Evolutionary conservation across 2,113 vertebrate genomes (phyloP).

Genomic region (Sinocyclocheilus rhinocerous): DNA sequence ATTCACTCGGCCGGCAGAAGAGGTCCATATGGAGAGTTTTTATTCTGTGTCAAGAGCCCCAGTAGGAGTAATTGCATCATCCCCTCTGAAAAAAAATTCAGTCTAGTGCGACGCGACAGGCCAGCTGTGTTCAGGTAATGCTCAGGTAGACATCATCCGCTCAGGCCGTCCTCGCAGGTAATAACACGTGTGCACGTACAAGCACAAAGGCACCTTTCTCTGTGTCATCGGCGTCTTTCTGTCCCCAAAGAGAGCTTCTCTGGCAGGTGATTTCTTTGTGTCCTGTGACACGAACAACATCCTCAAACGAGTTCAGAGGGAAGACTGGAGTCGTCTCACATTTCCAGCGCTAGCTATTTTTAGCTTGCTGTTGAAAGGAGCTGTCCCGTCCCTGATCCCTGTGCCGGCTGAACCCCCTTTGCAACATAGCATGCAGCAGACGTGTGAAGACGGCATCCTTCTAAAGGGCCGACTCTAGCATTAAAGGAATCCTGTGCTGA

Average conservation of each 20-base stretch:
- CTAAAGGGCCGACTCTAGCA: not conserved
- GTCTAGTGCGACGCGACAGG: constrained; percentile 45
- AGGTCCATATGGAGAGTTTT: constrained; percentile 45
- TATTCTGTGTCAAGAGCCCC: constrained; percentile 43
- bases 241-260: not conserved
- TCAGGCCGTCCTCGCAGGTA: not conserved
- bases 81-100: constrained; percentile 48
- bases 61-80: constrained; percentile 46
- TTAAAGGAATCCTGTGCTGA: not conserved
- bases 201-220: constrained; percentile 16
- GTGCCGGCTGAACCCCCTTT: not conserved
- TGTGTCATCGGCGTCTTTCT: not conserved
- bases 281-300: constrained; percentile 38
- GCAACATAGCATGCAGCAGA: not conserved
- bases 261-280: constrained; percentile 16
- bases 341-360: constrained; percentile 41
- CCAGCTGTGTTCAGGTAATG: constrained; percentile 58
- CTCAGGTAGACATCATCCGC: constrained; percentile 44
- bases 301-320: not conserved
- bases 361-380: constrained; percentile 39
- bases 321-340: not conserved
- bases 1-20: constrained; percentile 16
- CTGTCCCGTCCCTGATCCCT: constrained; percentile 37
- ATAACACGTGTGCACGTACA: not conserved
- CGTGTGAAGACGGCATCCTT: not conserved